Evolutionary conservation across 2,888 invertebrate species (phyloP).

Genomic region (Cactoblastis cactorum): DNA sequence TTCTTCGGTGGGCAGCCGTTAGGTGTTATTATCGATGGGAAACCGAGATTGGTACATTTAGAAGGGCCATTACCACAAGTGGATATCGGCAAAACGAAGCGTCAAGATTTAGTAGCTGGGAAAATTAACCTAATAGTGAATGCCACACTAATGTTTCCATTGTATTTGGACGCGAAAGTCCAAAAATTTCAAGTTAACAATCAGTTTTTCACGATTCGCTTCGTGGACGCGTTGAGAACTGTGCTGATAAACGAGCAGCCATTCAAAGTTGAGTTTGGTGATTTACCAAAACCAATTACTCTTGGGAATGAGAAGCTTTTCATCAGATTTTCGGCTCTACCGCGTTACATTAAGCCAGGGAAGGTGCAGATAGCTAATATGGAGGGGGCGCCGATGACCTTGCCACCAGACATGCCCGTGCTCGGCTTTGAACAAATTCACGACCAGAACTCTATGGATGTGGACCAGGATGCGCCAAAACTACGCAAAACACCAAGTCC

Average conservation of each 20-base stretch:
- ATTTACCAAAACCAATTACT: conserved; percentile 87
- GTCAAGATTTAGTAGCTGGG: conserved; percentile 90
- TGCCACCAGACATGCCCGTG: conserved; percentile 25
- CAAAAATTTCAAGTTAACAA: conserved; percentile 88
- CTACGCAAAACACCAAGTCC: conserved; percentile 59
- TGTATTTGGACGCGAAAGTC: conserved; percentile 90
- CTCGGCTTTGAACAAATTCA: conserved; percentile 31
- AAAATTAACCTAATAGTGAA: conserved; percentile 91
- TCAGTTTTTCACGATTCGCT: conserved; percentile 86
- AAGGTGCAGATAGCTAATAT: conserved; percentile 84
- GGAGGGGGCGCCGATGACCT: conserved; percentile 77
- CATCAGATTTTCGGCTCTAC: conserved; percentile 88
- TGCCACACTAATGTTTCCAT: conserved; percentile 87
- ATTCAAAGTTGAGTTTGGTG: conserved; percentile 90
- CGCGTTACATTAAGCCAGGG: conserved; percentile 86
- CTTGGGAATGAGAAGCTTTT: conserved; percentile 88
- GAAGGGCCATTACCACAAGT: conserved; percentile 97
- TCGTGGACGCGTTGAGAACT: conserved; percentile 87
- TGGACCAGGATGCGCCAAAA: conserved; percentile 33
- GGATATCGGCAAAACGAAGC: conserved; percentile 88
- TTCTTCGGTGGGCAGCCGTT: conserved; percentile 94
- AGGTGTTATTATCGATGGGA: conserved; percentile 87
- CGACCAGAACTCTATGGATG: conserved; percentile 42
- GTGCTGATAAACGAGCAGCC: conserved; percentile 89
- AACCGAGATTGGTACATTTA: conserved; percentile 87